Evolutionary conservation across 2,888 invertebrate genomes (phyloP).

Genomic region (Tetheella fluctuosa): DNA sequence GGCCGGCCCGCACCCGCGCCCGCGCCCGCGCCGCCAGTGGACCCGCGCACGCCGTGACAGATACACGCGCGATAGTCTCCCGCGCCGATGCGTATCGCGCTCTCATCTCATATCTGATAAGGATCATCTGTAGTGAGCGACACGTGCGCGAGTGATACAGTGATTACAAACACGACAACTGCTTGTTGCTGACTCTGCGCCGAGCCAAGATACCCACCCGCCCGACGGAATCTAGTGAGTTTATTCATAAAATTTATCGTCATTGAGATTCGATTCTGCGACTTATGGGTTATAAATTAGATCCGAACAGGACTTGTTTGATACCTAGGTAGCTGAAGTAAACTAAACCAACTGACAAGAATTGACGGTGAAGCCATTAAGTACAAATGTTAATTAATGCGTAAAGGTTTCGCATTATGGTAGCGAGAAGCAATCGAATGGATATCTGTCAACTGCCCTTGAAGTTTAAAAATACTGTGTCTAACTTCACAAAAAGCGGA

Average conservation of each 20-base stretch:
- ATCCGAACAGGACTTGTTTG: no score
- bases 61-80: slow-evolving; percentile 42
- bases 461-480: no score
- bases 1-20: slow-evolving; percentile 26
- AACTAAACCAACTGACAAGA: no score
- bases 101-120: slow-evolving; percentile 36
- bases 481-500: no score
- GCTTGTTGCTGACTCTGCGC: background rate
- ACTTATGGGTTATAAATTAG: no score
- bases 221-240: slow-evolving; percentile 16
- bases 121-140: slow-evolving; percentile 13
- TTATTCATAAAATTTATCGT: background rate
- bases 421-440: no score
- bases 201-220: background rate
- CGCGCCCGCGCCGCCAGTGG: slow-evolving; percentile 48
- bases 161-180: background rate
- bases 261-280: background rate
- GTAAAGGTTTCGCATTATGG: no score
- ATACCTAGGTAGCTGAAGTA: no score
- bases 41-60: slow-evolving; percentile 52
- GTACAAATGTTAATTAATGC: no score
- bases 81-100: slow-evolving; percentile 18
- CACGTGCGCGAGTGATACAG: slow-evolving; percentile 15
- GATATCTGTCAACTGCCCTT: no score
- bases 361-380: no score